Conservation (phyloP, 2,888 invertebrate species). For the Bruchidius siliquastri region DNA sequence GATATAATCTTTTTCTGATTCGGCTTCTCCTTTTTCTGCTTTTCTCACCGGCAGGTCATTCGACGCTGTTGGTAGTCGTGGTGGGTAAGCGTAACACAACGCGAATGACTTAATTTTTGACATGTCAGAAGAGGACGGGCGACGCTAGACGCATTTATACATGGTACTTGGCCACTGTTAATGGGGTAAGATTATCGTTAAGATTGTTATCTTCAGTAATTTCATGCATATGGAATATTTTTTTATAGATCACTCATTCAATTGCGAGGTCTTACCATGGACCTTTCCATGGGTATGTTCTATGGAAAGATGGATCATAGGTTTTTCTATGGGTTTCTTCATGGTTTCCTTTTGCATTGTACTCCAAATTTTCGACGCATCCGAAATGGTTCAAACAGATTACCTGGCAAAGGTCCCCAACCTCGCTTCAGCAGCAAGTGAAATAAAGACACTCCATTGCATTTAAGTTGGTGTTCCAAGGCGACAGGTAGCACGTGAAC, state of each 20-base stretch:
- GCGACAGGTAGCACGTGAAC: background rate
- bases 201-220: background rate
- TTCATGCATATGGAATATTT: too few relatives aligned
- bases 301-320: too few relatives aligned
- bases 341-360: too few relatives aligned
- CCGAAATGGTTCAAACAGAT: too few relatives aligned
- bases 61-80: background rate
- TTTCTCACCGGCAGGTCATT: background rate
- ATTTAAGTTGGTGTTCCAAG: background rate
- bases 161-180: background rate
- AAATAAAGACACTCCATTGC: background rate
- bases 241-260: too few relatives aligned
- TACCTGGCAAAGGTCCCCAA: background rate
- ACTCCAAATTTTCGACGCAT: too few relatives aligned
- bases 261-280: too few relatives aligned
- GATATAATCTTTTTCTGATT: background rate
- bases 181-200: background rate
- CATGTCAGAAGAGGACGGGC: background rate
- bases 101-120: background rate
- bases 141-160: background rate
- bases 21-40: background rate
- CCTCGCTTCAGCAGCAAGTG: background rate
- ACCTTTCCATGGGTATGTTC: too few relatives aligned
- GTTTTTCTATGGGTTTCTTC: too few relatives aligned
- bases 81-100: too few relatives aligned